Base-by-base conservation (phyloP, 2,797 vertebrate genomes). In the Eulemur albifrons region DNA sequence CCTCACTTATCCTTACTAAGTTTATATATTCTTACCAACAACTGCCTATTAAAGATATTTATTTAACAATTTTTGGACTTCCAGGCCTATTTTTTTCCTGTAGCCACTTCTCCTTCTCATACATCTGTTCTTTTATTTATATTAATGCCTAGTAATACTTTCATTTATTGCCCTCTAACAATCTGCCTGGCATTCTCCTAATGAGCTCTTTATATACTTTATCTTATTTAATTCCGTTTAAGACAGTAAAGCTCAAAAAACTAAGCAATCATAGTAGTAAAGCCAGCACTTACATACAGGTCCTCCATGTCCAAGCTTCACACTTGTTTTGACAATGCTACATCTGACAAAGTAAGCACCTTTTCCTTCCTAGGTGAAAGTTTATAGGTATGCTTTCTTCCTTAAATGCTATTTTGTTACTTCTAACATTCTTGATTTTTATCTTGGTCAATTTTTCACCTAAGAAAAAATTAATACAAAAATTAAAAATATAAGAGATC, bases 401-500 rank as follows among this genome's bases (percentile, higher is more conserved):
- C 43, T 93, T 75, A n/a, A 81, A 65, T 80, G 38, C 14, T 93
- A 79, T 95, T 96, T 94, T 76, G 23, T 86, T 80, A 94, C 20
- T 93, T 59, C 83, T 92, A 76, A 32, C 43, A 67, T 50, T 76
- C 32, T 88, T 72, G 4, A 67, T 86, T 93, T 92, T 94, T 88
- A 79, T 91, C 63, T 95, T 91, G 54, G 40, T 88, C 54, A 72
- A 30, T 72, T 69, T 92, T 95, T 90, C 17, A 89, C 30, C 59
- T 40, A 87, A 85, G 48, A 43, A 90, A 92, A 50, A 88, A 94
- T 27, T 86, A 95, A 93, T 82, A 76, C 1, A 90, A 23, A 91
- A 90, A 96, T 52, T 93, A 15, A 72, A 96, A 96, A 85, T 86
- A 94, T 48, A 83, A 90, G 18, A 18, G 45, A 96, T 45, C 9